Percentiles rank a stretch among this genome's conserved stretches.
Evolutionary conservation across 2,113 vertebrate genomes (phyloP).

Genomic region (Lucifuga dentata): DNA sequence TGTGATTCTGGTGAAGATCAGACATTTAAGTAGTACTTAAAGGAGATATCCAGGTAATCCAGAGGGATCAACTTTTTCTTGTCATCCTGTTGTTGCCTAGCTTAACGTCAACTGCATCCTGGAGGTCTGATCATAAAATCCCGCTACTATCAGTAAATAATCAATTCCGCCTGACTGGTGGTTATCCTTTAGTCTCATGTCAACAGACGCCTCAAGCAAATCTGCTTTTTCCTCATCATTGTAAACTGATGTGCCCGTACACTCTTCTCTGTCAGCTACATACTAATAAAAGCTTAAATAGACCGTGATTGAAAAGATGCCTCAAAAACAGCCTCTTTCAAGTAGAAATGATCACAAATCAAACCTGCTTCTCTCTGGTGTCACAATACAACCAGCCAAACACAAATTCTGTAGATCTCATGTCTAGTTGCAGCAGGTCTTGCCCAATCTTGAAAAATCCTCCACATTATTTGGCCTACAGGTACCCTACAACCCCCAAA

Average conservation of each 20-base stretch:
- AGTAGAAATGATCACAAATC: conserved; percentile 7
- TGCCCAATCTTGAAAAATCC: neutral
- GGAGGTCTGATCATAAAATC: neutral
- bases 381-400: conserved; percentile 8
- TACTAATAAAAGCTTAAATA: neutral
- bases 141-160: neutral
- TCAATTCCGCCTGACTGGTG: neutral
- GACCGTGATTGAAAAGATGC: conserved; percentile 20
- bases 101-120: neutral
- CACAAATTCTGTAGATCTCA: neutral
- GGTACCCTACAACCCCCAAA: neutral
- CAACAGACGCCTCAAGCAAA: conserved; percentile 5
- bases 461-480: neutral
- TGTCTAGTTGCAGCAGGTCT: neutral
- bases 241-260: conserved; percentile 3
- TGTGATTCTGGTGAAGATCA: no score
- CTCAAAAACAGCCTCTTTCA: conserved; percentile 14
- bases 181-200: conserved; percentile 9
- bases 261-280: neutral
- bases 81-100: no score
- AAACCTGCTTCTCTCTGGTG: conserved; percentile 2
- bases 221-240: neutral
- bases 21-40: no score
- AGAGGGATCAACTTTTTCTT: no score
- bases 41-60: no score